Percentiles rank a stretch among this genome's conserved stretches.
Conservation (phyloP, 35 echinoderm and acorn worm species). For the Eucidaris tribuloides region DNA sequence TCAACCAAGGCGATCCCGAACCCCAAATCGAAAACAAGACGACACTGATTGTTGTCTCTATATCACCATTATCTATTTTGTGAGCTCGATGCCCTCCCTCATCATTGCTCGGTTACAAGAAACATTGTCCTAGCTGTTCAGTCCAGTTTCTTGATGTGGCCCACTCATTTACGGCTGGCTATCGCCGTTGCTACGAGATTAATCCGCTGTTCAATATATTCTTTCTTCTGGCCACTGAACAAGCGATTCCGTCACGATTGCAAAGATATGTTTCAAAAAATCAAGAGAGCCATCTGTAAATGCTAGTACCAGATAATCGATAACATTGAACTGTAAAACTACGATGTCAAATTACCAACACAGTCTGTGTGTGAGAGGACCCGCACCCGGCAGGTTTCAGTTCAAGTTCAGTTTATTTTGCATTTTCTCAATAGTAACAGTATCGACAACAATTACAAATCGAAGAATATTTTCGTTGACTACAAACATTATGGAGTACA, state of each 20-base stretch:
- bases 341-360: no score
- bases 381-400: no score
- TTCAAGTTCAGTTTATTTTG: no score
- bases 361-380: no score
- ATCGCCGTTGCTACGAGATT: not conserved
- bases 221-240: not conserved
- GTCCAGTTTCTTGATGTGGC: not conserved
- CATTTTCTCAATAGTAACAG: no score
- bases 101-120: not conserved
- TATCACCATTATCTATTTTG: not conserved
- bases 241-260: not conserved
- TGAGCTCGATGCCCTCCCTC: not conserved
- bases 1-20: not conserved
- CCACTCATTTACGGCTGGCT: not conserved
- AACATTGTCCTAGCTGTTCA: not conserved
- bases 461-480: no score
- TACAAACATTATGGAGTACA: no score
- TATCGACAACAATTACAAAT: no score
- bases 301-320: no score
- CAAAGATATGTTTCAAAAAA: not conserved
- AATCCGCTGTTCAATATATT: not conserved
- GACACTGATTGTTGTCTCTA: not conserved
- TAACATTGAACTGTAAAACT: no score
- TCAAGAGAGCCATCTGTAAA: no score
- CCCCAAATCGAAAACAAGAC: not conserved